Base-by-base conservation (phyloP, 2,113 vertebrate species). In the Osmerus mordax region DNA sequence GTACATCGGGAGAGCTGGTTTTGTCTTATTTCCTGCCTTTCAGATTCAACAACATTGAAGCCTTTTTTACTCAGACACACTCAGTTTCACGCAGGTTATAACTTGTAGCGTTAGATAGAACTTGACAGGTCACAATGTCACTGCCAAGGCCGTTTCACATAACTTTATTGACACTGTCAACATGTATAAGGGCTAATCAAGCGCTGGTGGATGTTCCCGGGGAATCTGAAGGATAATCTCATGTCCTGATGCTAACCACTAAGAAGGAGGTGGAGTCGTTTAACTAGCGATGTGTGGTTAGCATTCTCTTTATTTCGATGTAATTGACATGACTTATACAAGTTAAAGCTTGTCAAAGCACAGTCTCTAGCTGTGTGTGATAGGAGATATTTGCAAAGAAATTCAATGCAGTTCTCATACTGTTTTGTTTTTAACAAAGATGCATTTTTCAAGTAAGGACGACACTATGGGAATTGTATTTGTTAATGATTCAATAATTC, bases 301-400 rank as follows among this genome's bases (percentile, higher is more conserved):
- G 62, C 62, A 41, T 63, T 63, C 29, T 18, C 70, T n/a, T 18
- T 28, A 55, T 77, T 81, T 73, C 70, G 68, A 74, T 76, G 74
- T 86, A 88, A 85, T 83, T 87, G 79, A 84, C 79, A 77, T 74
- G 76, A 81, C 80, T 88, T 81, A 72, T 83, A 84, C 81, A 79
- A 82, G 84, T 87, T 81, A 18, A 32, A 87, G 81, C 80, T 81
- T 84, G 84, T 84, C 79, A 82, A 75, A 76, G 80, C 65, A 11
- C 68, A 13, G 12, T 63, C 15, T 56, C 15, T 36, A 18, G 25
- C 5, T 64, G 4, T 36, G 23, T 64, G 29, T 36, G 62, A 62
- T 28, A 62, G 13, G 14, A 14, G 13, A 28, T 6, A 23, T 23
- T 23, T 21, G 3, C 58, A 8, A 25, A 25, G 23, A 6, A 14